Conservation (phyloP, 1,140 invertebrate species). For the Dinothrombium tinctorium region DNA sequence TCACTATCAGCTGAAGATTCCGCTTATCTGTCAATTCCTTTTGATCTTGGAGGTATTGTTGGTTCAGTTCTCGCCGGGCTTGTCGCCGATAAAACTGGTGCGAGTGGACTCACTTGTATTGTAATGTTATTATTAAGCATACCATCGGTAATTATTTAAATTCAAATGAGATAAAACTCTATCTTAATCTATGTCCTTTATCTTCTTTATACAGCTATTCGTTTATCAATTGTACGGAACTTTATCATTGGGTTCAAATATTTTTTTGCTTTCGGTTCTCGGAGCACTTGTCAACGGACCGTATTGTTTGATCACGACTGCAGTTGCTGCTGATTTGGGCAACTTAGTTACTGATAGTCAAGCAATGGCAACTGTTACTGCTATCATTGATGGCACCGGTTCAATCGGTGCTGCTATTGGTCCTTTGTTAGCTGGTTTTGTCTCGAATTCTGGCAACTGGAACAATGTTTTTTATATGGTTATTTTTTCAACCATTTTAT, state of each 20-base stretch:
- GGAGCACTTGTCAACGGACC: constrained; percentile 79
- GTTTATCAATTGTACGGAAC: constrained; percentile 46
- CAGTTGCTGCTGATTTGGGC: constrained; percentile 77
- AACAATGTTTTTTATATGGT: constrained; percentile 75
- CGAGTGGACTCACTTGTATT: constrained; percentile 58
- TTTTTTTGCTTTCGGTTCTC: constrained; percentile 40
- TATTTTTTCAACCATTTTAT: constrained; percentile 51
- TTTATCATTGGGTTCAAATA: constrained; percentile 31
- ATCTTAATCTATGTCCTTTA: neutral
- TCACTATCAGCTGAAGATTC: constrained; percentile 39
- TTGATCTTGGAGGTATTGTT: constrained; percentile 67
- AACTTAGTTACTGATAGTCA: constrained; percentile 64
- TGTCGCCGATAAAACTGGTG: constrained; percentile 53
- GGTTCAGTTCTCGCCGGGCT: constrained; percentile 71
- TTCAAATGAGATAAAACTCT: neutral
- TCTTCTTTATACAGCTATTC: constrained; percentile 36
- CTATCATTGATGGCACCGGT: constrained; percentile 88
- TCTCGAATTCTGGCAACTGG: constrained; percentile 41
- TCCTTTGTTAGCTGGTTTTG: constrained; percentile 62
- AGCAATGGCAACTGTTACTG: constrained; percentile 79
- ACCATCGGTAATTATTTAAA: constrained; percentile 39
- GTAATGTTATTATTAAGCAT: constrained; percentile 52
- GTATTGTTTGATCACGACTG: constrained; percentile 84
- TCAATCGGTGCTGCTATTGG: constrained; percentile 79
- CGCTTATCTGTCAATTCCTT: constrained; percentile 62